phyloP scores from a whole-genome alignment of 2,113 vertebrate species.

The Argyrosomus japonicus region DNA sequence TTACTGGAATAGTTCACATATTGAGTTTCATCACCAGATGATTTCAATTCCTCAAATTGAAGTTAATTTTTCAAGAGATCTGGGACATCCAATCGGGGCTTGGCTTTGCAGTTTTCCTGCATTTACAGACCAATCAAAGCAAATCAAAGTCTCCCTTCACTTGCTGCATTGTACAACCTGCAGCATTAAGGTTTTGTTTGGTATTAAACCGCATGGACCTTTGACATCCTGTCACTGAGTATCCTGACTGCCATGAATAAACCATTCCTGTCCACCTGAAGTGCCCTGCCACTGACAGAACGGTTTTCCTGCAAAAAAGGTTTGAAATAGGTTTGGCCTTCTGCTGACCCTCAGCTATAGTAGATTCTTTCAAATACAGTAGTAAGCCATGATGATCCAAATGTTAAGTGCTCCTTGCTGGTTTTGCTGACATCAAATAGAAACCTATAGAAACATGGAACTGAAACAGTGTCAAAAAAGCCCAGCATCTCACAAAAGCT shows the following conservation, averaged over 20 bases:
- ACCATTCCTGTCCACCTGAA: constrained; percentile 57
- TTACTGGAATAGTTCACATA: not conserved
- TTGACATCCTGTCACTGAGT: constrained; percentile 40
- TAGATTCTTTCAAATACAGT: constrained; percentile 11
- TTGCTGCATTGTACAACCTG: constrained; percentile 8
- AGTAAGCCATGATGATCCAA: constrained; percentile 6
- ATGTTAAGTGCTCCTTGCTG: constrained; percentile 7
- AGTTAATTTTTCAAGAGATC: not conserved
- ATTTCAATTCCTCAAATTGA: not conserved
- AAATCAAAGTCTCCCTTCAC: constrained; percentile 23
- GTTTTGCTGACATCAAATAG: constrained; percentile 24
- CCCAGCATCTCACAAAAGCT: not conserved
- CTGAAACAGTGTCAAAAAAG: not conserved
- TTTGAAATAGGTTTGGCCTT: constrained; percentile 42
- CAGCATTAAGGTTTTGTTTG: constrained; percentile 36
- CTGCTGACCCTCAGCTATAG: constrained; percentile 26
- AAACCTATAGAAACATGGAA: not conserved
- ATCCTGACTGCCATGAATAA: constrained; percentile 58
- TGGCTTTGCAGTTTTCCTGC: not conserved
- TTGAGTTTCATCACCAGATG: not conserved
- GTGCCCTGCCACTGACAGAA: constrained; percentile 36
- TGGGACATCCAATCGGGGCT: not conserved
- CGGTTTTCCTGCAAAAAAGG: constrained; percentile 25
- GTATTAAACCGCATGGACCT: constrained; percentile 49
- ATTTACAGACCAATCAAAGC: constrained; percentile 38